Percentiles rank a stretch among this genome's conserved stretches.
Conservation (phyloP, 2,113 vertebrate genomes). For the Mormyrus iriodes region DNA sequence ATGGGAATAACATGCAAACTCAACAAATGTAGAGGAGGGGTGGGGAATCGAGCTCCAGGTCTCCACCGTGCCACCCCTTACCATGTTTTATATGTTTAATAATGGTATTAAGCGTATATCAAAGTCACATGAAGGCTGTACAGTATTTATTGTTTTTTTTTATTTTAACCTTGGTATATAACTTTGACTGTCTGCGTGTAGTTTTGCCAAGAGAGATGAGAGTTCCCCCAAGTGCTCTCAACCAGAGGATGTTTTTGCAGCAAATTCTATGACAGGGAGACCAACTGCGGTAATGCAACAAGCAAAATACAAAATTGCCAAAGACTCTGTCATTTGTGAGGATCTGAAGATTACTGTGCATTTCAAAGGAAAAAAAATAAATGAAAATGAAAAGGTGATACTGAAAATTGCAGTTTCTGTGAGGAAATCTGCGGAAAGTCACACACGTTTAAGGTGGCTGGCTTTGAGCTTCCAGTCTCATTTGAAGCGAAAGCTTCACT, state of each 20-base stretch:
- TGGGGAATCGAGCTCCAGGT: background rate
- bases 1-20: too few species aligned
- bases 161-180: too few species aligned
- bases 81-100: background rate
- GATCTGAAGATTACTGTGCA: background rate
- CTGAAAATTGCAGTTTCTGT: background rate
- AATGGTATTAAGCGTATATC: background rate
- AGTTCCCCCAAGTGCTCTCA: too few species aligned
- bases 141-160: too few species aligned
- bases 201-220: too few species aligned
- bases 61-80: background rate
- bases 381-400: background rate
- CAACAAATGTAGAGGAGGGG: background rate
- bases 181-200: too few species aligned
- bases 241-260: too few species aligned
- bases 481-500: background rate
- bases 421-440: background rate
- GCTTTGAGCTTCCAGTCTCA: background rate
- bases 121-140: too few species aligned
- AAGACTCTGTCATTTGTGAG: background rate
- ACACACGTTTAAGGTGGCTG: background rate
- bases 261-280: background rate
- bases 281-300: background rate
- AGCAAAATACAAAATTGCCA: background rate
- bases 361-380: background rate